These are phyloP conservation scores for Apocheima hispidaria DNA, from an alignment of 2,888 invertebrate species.

Conservation along the genomic window DNA sequence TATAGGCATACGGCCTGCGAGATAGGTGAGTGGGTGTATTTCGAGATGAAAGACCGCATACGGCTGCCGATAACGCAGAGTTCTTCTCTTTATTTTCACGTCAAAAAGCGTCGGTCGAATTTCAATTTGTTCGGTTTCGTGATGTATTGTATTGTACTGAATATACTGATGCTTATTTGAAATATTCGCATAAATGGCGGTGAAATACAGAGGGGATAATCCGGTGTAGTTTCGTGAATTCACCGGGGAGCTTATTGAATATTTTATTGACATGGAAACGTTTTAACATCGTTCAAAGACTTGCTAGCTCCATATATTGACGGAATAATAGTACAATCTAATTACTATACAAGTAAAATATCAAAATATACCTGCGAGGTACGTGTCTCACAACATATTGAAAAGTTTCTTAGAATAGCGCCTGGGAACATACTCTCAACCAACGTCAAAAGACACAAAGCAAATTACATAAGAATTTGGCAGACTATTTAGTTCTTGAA, in stretches of 20 bases:
- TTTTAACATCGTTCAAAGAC: slow-evolving; percentile 18
- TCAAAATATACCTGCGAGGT: no score
- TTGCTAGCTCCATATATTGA: no score
- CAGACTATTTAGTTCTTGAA: background rate
- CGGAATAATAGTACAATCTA: slow-evolving; percentile 1
- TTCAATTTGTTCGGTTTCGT: slow-evolving; percentile 40
- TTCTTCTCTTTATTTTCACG: slow-evolving; percentile 37
- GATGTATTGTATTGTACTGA: slow-evolving; percentile 32
- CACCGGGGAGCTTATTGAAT: slow-evolving; percentile 14
- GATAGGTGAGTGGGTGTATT: slow-evolving; percentile 28
- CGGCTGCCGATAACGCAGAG: slow-evolving; percentile 32
- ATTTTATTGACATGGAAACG: slow-evolving; percentile 18
- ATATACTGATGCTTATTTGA: slow-evolving; percentile 38
- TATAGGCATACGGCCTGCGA: slow-evolving; percentile 21
- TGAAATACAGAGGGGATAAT: slow-evolving; percentile 25
- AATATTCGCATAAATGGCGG: slow-evolving; percentile 26
- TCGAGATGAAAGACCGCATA: slow-evolving; percentile 40
- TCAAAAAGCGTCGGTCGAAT: slow-evolving; percentile 40
- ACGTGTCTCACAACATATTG: background rate
- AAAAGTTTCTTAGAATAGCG: background rate
- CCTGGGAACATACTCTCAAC: no score
- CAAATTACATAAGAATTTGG: background rate
- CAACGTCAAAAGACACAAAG: background rate
- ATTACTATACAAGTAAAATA: no score
- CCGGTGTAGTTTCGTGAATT: slow-evolving; percentile 10